A percentile compares a stretch with the other conserved stretches of the same genome.
phyloP scores from a whole-genome alignment of 2,797 vertebrate genomes.

The Mallotus villosus region DNA sequence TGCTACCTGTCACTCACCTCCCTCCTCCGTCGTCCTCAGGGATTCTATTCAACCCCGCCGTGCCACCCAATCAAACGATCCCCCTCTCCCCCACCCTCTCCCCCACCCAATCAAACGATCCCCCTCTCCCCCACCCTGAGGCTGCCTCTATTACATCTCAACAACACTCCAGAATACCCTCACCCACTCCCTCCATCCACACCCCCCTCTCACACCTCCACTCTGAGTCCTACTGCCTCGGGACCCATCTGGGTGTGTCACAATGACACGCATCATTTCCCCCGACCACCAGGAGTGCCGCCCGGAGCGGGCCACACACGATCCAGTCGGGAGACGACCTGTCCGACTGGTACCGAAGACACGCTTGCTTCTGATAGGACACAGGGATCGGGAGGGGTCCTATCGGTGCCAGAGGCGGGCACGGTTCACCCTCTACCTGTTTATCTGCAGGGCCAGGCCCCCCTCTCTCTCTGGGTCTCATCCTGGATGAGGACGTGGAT shows the following conservation, averaged over 20 bases:
- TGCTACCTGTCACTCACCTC: constrained; percentile 4
- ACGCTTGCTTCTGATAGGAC: no score
- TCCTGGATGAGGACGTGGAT: no score
- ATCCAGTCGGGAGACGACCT: no score
- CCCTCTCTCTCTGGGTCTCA: no score
- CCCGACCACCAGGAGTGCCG: background rate
- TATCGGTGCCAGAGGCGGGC: no score
- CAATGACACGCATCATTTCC: constrained; percentile 70
- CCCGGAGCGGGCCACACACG: no score
- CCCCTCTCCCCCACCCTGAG: constrained; percentile 5
- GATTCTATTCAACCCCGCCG: constrained; percentile 11
- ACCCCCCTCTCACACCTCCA: constrained; percentile 11
- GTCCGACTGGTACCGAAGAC: no score
- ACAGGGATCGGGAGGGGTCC: no score
- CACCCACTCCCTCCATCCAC: no score
- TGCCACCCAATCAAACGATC: constrained; percentile 31
- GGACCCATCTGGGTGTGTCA: constrained; percentile 69
- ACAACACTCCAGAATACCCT: constrained; percentile 33
- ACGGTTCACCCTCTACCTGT: no score
- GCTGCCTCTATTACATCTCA: constrained; percentile 56
- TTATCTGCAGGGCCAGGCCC: no score
- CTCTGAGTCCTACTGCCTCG: constrained; percentile 21
- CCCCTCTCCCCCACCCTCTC: background rate
- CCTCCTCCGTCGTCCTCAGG: background rate
- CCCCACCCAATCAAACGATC: background rate